These are phyloP conservation scores for Pachyramphus minor DNA, from an alignment of 2,113 vertebrate species.

Conservation along the genomic window DNA sequence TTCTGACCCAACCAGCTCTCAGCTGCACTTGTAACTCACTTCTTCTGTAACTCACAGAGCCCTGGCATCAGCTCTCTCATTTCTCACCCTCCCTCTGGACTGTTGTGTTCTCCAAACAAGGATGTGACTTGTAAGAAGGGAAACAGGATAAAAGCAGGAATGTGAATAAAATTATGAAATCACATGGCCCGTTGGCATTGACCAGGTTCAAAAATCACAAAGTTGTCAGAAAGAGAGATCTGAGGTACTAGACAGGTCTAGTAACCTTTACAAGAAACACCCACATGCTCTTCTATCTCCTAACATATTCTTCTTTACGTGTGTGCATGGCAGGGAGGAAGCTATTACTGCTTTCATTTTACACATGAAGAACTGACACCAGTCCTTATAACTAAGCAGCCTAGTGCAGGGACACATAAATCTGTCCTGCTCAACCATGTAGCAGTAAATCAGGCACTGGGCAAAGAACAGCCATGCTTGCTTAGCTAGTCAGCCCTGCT, in stretches of 20 bases:
- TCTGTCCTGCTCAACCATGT: not conserved
- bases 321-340: not conserved
- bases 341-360: not conserved
- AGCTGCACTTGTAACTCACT: not conserved
- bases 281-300: not conserved
- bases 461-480: not conserved
- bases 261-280: conserved; percentile 18
- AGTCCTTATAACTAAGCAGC: not conserved
- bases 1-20: not conserved
- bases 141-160: not conserved
- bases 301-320: not conserved
- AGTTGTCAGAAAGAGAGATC: not conserved
- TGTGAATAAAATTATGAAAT: not conserved
- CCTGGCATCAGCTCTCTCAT: not conserved
- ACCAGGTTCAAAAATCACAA: not conserved
- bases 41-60: not conserved
- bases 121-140: not conserved
- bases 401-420: not conserved
- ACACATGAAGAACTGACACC: not conserved
- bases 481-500: not conserved
- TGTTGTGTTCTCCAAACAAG: not conserved
- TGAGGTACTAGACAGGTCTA: not conserved
- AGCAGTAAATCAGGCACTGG: not conserved
- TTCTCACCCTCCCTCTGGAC: not conserved
- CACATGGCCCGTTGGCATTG: not conserved